Conservation (phyloP, 2,113 vertebrate genomes). For the Chauna torquata region DNA sequence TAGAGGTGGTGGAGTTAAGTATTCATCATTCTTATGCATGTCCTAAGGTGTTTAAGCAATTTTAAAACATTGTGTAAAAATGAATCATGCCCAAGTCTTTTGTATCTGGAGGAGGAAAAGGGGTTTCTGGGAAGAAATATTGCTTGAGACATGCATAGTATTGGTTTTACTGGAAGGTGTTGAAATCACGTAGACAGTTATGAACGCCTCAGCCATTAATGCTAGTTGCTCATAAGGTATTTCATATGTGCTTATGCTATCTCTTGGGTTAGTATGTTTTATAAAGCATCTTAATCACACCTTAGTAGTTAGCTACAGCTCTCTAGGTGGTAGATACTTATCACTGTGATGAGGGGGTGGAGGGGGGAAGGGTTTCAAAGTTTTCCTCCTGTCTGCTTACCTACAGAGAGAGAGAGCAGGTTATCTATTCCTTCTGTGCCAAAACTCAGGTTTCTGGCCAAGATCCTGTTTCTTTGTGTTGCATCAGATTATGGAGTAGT, state of each 20-base stretch:
- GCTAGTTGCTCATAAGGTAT: background rate
- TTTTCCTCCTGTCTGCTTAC: conserved; percentile 23
- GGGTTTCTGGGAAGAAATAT: background rate
- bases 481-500: background rate
- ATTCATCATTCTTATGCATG: background rate
- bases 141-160: background rate
- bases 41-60: background rate
- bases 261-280: conserved; percentile 15
- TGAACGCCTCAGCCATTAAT: background rate
- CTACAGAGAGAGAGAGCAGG: background rate
- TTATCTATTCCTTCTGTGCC: background rate
- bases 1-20: background rate
- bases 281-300: conserved; percentile 21
- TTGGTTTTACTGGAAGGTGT: conserved; percentile 3
- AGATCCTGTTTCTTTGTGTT: background rate
- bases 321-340: conserved; percentile 43
- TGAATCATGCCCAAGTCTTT: background rate
- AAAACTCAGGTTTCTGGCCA: background rate
- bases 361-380: conserved; percentile 49
- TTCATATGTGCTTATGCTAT: conserved; percentile 29
- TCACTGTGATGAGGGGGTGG: background rate
- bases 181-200: conserved; percentile 32
- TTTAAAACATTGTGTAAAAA: conserved; percentile 5
- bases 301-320: conserved; percentile 37
- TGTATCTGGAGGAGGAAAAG: background rate